Percentiles rank a stretch among this genome's conserved stretches.
Evolutionary conservation across 2,113 vertebrate genomes (phyloP).

Genomic region (Petroica traversi): DNA sequence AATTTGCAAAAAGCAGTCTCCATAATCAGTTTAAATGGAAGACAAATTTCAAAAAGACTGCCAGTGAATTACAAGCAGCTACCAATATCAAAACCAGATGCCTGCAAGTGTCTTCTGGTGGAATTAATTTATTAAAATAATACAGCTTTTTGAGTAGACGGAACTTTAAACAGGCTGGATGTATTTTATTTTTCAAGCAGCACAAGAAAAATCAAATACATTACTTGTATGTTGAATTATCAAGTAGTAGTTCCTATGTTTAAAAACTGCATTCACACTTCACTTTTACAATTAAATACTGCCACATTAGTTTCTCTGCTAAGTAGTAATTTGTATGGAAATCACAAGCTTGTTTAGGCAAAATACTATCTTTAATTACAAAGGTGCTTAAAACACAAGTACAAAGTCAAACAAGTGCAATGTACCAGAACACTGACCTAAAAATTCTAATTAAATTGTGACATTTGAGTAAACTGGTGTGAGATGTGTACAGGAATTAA

Average conservation of each 20-base stretch:
- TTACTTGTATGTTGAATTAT: background rate
- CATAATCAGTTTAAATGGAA: background rate
- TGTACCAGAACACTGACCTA: background rate
- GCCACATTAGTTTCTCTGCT: background rate
- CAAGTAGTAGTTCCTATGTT: background rate
- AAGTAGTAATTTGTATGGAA: background rate
- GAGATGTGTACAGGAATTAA: background rate
- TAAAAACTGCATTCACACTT: background rate
- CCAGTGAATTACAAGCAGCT: background rate
- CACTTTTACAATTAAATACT: slow-evolving; percentile 5
- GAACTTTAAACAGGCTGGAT: background rate
- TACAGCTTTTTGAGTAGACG: background rate
- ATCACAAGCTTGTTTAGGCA: background rate
- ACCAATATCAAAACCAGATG: background rate
- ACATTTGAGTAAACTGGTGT: background rate
- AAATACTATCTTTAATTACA: slow-evolving; percentile 6
- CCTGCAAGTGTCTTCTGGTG: background rate
- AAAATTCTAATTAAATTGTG: background rate
- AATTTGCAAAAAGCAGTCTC: background rate
- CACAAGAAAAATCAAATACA: slow-evolving; percentile 15
- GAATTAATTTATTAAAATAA: background rate
- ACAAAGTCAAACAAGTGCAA: background rate
- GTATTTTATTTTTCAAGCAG: slow-evolving; percentile 43
- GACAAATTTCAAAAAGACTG: background rate
- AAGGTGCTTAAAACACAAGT: slow-evolving; percentile 20